These are phyloP conservation scores for Dicrostonyx torquatus DNA, from an alignment of 2,797 vertebrate genomes.

Conservation along the genomic window DNA sequence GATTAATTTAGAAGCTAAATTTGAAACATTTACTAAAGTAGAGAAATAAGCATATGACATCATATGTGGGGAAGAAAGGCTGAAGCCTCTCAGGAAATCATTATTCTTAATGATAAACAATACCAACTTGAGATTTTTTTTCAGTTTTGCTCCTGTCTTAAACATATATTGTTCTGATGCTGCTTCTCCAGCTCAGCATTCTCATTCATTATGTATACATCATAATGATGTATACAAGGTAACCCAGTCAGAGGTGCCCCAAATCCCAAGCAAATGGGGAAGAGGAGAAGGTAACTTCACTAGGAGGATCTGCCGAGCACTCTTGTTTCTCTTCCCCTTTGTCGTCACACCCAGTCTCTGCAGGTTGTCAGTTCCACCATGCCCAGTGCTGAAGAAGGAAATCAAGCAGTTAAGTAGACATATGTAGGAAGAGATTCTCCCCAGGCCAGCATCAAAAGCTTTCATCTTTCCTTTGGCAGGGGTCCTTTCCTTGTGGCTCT, in stretches of 20 bases:
- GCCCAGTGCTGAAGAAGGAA: neutral
- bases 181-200: neutral
- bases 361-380: neutral
- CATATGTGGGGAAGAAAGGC: neutral
- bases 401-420: neutral
- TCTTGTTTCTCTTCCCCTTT: neutral
- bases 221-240: neutral
- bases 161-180: neutral
- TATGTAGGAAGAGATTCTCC: neutral
- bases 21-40: constrained; percentile 49
- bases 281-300: neutral
- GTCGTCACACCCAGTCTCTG: neutral
- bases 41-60: constrained; percentile 58
- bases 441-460: neutral
- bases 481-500: constrained; percentile 97
- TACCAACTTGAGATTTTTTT: constrained; percentile 43
- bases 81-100: neutral
- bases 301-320: neutral
- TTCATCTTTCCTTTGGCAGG: constrained; percentile 85
- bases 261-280: neutral
- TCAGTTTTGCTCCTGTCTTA: neutral
- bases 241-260: neutral
- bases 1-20: neutral
- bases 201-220: neutral
- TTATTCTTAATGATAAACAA: constrained; percentile 40